Evolutionary conservation across 1,140 invertebrate species (phyloP).

Genomic region (Stegodyphus mimosarum): DNA sequence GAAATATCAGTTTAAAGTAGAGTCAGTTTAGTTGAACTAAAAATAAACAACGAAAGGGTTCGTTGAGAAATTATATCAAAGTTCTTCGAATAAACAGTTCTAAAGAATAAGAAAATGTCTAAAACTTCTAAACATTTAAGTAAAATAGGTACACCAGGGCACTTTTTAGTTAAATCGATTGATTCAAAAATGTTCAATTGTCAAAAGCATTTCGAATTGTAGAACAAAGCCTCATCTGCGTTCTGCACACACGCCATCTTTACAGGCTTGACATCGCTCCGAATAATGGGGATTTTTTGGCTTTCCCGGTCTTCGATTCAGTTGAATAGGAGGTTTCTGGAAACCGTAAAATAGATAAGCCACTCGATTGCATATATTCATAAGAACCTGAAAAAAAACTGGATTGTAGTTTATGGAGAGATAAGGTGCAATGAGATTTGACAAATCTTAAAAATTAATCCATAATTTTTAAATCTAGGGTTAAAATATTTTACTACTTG

Average conservation of each 20-base stretch:
- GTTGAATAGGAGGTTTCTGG: constrained; percentile 67
- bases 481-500: too few relatives aligned
- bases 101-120: too few relatives aligned
- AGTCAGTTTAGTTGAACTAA: too few relatives aligned
- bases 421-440: too few relatives aligned
- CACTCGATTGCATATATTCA: constrained; percentile 70
- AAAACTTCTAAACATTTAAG: not conserved
- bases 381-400: constrained; percentile 67
- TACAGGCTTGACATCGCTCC: constrained; percentile 70
- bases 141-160: not conserved
- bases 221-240: constrained; percentile 14
- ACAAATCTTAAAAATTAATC: too few relatives aligned
- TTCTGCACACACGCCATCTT: constrained; percentile 69
- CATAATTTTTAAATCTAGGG: too few relatives aligned
- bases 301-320: constrained; percentile 69
- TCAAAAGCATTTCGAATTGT: not conserved
- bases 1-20: too few relatives aligned
- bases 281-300: constrained; percentile 70
- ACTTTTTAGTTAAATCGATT: constrained; percentile 4
- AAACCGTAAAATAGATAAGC: constrained; percentile 71
- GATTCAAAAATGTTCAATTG: not conserved
- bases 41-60: too few relatives aligned
- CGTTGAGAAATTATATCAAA: too few relatives aligned
- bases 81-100: too few relatives aligned
- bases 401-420: too few relatives aligned